phyloP scores from a whole-genome alignment of 2,113 vertebrate genomes.

The Hucho hucho region DNA sequence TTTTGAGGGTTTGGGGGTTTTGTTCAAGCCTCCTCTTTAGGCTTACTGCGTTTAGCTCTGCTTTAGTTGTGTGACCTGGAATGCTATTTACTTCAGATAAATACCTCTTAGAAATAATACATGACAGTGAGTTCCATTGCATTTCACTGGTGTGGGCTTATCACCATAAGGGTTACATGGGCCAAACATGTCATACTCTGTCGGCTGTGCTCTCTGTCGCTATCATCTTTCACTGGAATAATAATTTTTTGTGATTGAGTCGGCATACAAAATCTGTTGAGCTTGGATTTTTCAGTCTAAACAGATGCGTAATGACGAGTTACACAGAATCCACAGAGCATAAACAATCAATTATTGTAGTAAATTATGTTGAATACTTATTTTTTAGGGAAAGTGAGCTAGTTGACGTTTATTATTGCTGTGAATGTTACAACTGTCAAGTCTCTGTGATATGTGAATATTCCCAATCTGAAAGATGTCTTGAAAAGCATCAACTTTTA shows the following conservation, averaged over 20 bases:
- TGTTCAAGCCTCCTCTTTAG: constrained; percentile 30
- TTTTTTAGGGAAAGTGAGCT: too few relatives aligned
- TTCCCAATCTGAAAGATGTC: neutral
- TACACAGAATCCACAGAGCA: neutral
- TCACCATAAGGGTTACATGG: too few relatives aligned
- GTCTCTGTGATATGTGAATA: neutral
- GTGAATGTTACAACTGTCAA: neutral
- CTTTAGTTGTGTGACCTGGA: neutral
- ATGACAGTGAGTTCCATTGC: neutral
- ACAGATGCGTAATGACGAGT: neutral
- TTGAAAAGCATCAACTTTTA: neutral
- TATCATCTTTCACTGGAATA: neutral
- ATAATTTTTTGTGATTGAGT: neutral
- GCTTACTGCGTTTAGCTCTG: neutral
- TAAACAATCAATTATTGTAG: neutral
- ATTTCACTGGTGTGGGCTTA: too few relatives aligned
- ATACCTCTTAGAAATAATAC: neutral
- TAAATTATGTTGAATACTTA: too few relatives aligned
- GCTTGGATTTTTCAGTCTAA: neutral
- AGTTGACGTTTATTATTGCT: too few relatives aligned
- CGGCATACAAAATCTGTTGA: neutral
- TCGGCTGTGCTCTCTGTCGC: too few relatives aligned
- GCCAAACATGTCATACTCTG: too few relatives aligned
- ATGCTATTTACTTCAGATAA: neutral
- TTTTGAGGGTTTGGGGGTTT: constrained; percentile 20